Conservation (phyloP, 2,888 invertebrate genomes). For the Norana najaformis region DNA sequence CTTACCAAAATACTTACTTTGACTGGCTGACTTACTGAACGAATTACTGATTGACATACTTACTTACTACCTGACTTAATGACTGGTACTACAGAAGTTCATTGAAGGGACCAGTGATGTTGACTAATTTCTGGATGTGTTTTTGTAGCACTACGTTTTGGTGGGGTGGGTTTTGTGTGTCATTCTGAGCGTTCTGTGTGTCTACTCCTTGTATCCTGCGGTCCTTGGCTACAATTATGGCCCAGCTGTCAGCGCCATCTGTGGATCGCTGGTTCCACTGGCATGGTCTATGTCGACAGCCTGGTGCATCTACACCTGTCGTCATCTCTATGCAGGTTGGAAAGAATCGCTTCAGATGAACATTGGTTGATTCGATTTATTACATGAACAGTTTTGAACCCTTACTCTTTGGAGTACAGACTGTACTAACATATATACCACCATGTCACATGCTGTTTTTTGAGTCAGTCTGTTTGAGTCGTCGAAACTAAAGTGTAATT, state of each 20-base stretch:
- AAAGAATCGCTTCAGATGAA: neutral
- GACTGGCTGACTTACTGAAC: too few relatives aligned
- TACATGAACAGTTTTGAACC: too few relatives aligned
- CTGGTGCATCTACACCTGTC: neutral
- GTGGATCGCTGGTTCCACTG: neutral
- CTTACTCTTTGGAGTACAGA: too few relatives aligned
- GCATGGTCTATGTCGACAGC: neutral
- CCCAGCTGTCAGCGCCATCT: neutral
- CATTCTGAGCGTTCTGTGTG: neutral
- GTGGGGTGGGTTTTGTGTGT: neutral
- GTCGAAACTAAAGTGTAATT: too few relatives aligned
- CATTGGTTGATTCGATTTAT: neutral
- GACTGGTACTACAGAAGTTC: too few relatives aligned
- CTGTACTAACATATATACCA: too few relatives aligned
- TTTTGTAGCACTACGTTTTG: neutral
- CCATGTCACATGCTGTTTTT: too few relatives aligned
- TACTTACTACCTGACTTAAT: too few relatives aligned
- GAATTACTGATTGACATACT: too few relatives aligned
- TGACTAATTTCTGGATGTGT: neutral
- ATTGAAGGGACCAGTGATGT: too few relatives aligned
- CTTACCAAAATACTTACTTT: too few relatives aligned
- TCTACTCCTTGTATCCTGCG: neutral
- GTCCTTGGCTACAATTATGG: neutral
- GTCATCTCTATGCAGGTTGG: neutral
- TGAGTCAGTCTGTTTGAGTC: too few relatives aligned